Base-by-base conservation (phyloP, 2,797 vertebrate species). In the Anguilla pacifica region DNA sequence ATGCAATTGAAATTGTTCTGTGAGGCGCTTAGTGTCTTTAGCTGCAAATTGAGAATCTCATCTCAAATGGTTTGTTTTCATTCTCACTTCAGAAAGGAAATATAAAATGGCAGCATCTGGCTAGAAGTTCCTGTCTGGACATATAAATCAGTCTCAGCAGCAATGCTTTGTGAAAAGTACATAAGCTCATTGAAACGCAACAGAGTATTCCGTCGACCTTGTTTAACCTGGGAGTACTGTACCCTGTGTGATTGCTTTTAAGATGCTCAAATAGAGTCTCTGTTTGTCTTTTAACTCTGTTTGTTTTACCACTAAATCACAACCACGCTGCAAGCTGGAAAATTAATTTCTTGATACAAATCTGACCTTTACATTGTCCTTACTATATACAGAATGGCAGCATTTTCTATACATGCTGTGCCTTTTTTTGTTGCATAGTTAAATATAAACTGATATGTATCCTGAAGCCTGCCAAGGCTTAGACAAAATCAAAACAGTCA, bases 211-310 rank as follows among this genome's bases (percentile, higher is more conserved):
- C 93, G 93, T 93, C 93, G 93, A 91, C 91, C 22, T 89, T 91
- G 91, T 93, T 93, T 90, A 91, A 93, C 93, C 90, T 92, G 90
- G 88, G 91, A 93, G 93, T 92, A 90, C 92, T 93, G 92, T 93
- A 90, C 25, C 92, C 89, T 77, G 82, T 88, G 88, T 93, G 91
- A 82, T 77, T 77, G 35, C 74, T 46, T 77, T 77, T 77, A 77
- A 84, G 93, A 92, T 91, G 91, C 90, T 92, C 91, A 89, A 88
- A 87, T 91, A 91, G 90, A 90, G 9, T 85, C 89, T 90, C 91
- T 93, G 94, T 93, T 90, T 93, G 90, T 93, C 51, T n/a, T 83
- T 81, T 2, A 28, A 19, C 74, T 55, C 84, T 43, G 59, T 87
- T 85, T 43, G 59, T 87, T 85, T 83, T 59, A 35, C 46, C 39